A percentile compares a stretch with the other conserved stretches of the same genome.
Conservation (phyloP, 2,797 vertebrate genomes). For the Alectoris magna region DNA sequence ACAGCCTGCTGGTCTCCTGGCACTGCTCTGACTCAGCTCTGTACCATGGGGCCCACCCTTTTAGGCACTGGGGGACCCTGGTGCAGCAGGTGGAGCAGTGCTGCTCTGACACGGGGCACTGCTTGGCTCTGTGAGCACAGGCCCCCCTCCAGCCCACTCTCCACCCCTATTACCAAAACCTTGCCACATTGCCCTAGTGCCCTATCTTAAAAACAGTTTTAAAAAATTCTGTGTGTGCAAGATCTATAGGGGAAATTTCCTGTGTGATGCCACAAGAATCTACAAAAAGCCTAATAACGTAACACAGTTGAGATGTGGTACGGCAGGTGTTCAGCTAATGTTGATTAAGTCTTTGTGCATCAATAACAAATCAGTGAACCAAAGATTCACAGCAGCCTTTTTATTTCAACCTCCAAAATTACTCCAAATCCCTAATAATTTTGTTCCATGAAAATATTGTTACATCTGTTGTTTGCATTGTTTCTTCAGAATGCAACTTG, state of each 20-base stretch:
- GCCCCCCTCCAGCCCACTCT: neutral
- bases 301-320: neutral
- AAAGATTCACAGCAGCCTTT: neutral
- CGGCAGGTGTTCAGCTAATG: neutral
- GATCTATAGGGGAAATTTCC: neutral
- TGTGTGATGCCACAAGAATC: neutral
- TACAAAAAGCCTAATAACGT: neutral
- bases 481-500: slow-evolving; percentile 85
- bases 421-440: neutral
- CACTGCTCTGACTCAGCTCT: neutral
- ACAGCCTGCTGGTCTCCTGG: neutral
- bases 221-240: neutral
- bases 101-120: neutral
- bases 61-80: no score
- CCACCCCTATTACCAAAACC: neutral
- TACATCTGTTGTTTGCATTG: neutral
- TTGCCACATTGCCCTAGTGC: neutral
- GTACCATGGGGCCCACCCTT: neutral
- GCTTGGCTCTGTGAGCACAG: neutral
- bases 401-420: neutral
- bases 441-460: neutral
- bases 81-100: neutral
- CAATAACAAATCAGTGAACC: neutral
- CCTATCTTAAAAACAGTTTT: neutral
- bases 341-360: neutral